Conservation (phyloP, 2,113 vertebrate species). For the Aptenodytes patagonicus region DNA sequence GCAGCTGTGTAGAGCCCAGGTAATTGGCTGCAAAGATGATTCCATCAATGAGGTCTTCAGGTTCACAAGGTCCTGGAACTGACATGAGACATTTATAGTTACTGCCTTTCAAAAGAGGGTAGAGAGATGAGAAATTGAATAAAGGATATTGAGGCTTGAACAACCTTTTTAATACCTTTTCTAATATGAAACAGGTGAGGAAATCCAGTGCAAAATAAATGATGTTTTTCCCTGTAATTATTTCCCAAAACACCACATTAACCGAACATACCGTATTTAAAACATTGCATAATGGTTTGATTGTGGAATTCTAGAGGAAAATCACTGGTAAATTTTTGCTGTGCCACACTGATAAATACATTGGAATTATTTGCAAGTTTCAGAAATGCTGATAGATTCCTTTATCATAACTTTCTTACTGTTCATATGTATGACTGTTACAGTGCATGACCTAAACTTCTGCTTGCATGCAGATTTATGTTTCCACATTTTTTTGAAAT, state of each 20-base stretch:
- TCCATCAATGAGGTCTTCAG: constrained; percentile 97
- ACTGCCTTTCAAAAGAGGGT: background rate
- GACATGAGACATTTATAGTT: background rate
- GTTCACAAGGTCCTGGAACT: constrained; percentile 98
- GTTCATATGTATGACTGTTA: background rate
- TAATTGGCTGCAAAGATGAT: constrained; percentile 99
- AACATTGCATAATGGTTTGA: background rate
- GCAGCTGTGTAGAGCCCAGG: constrained; percentile 96
- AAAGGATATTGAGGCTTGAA: background rate
- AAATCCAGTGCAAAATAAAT: background rate
- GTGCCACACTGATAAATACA: background rate
- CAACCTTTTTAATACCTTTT: background rate
- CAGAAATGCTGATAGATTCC: background rate
- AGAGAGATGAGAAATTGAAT: background rate
- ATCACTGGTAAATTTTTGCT: background rate
- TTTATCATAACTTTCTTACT: background rate
- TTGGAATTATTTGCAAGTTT: background rate
- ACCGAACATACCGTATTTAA: background rate
- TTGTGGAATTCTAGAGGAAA: background rate
- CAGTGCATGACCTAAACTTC: background rate
- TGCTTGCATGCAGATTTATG: background rate
- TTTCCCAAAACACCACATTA: background rate
- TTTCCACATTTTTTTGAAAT: background rate
- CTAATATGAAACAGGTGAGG: background rate
- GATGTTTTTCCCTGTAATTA: background rate